Evolutionary conservation across 2,797 vertebrate species (phyloP).

Genomic region (Antennarius maculatus): DNA sequence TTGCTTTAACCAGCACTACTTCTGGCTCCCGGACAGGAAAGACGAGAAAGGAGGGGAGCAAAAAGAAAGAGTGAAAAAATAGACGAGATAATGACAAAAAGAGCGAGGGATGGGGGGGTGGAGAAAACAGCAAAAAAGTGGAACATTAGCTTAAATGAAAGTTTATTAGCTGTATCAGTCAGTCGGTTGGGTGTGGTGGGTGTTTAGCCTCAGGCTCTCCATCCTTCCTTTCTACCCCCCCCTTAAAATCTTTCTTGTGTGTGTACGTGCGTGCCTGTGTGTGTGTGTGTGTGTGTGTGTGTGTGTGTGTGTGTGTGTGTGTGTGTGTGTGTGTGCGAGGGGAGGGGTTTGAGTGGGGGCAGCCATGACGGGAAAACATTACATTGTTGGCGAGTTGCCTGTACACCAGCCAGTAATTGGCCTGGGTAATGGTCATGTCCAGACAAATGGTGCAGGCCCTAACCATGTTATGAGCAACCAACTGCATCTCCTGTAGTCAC

Average conservation of each 20-base stretch:
- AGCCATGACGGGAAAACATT: slow-evolving; percentile 80
- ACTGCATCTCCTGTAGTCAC: slow-evolving; percentile 62
- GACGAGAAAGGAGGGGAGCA: slow-evolving; percentile 3
- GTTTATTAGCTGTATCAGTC: slow-evolving; percentile 82
- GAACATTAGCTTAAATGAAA: slow-evolving; percentile 81
- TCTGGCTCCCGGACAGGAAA: slow-evolving; percentile 38
- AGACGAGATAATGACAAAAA: background rate
- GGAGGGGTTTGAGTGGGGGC: slow-evolving; percentile 50
- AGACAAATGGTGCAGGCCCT: slow-evolving; percentile 76
- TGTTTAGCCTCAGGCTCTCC: slow-evolving; percentile 58
- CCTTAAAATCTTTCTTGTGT: background rate
- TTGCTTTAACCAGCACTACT: slow-evolving; percentile 44
- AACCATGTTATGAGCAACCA: slow-evolving; percentile 68
- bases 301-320: slow-evolving; percentile 49
- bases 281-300: slow-evolving; percentile 34
- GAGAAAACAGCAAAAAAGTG: slow-evolving; percentile 21
- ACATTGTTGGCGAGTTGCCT: slow-evolving; percentile 73
- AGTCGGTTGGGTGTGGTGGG: slow-evolving; percentile 53
- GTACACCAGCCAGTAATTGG: slow-evolving; percentile 78
- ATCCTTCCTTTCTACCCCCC: slow-evolving; percentile 51
- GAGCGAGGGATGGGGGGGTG: background rate
- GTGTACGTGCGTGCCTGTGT: slow-evolving; percentile 50
- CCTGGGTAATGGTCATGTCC: slow-evolving; percentile 78
- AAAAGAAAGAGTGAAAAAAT: slow-evolving; percentile 13
- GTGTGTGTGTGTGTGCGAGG: slow-evolving; percentile 52